Conservation (phyloP, 2,797 vertebrate genomes). For the Ibycter americanus region DNA sequence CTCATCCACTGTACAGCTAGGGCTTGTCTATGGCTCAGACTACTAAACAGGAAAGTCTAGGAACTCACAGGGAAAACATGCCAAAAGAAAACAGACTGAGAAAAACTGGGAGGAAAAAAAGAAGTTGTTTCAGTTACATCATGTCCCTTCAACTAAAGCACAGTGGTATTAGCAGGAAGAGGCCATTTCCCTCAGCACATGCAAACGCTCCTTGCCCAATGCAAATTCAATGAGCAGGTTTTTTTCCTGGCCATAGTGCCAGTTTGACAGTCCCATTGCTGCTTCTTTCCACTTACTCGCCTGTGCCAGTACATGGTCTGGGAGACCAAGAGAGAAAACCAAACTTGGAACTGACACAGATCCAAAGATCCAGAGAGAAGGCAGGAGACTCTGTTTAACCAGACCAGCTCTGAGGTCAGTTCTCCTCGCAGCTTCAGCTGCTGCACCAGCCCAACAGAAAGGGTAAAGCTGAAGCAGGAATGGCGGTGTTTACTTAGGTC, state of each 20-base stretch:
- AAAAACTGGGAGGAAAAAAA: neutral
- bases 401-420: neutral
- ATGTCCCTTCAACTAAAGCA: neutral
- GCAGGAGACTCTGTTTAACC: neutral
- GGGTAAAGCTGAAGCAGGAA: neutral
- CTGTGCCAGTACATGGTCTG: neutral
- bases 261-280: neutral
- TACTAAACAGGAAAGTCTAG: neutral
- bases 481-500: fast-evolving
- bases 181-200: neutral
- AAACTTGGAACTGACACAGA: neutral
- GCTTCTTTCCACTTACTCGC: neutral
- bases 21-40: neutral
- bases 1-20: neutral
- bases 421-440: neutral
- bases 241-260: neutral
- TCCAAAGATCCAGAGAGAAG: neutral
- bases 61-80: neutral
- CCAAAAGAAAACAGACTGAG: neutral
- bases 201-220: neutral
- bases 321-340: neutral
- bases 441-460: neutral
- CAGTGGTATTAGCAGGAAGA: neutral
- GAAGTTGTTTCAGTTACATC: neutral
- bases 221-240: neutral